Percentiles rank a stretch among this genome's conserved stretches.
Evolutionary conservation across 2,888 invertebrate species (phyloP).

Genomic region (Pristionchus entomophagus): DNA sequence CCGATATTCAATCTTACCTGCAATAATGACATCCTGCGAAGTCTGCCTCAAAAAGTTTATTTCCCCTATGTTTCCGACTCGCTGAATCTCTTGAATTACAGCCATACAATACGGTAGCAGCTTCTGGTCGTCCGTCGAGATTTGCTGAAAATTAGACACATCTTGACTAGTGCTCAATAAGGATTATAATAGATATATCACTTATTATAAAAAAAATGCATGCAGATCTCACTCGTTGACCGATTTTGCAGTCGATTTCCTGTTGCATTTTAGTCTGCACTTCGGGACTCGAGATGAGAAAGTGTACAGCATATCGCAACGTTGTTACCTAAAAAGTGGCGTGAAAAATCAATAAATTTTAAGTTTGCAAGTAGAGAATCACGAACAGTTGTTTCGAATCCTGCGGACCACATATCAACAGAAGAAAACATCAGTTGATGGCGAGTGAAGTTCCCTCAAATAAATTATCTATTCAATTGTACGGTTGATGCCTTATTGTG

Average conservation of each 20-base stretch:
- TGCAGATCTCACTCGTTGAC: not conserved
- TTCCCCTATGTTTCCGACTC: not conserved
- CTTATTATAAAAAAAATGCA: no score
- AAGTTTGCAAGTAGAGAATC: no score
- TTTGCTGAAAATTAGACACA: not conserved
- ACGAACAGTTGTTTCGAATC: conserved; percentile 10
- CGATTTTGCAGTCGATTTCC: conserved; percentile 38
- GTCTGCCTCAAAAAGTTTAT: conserved; percentile 17
- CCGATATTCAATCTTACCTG: no score
- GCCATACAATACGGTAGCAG: conserved; percentile 15
- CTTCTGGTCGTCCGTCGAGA: conserved; percentile 30
- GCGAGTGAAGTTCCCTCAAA: not conserved
- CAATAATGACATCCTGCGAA: not conserved
- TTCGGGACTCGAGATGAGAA: conserved; percentile 19
- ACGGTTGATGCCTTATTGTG: no score
- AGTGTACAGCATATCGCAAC: not conserved
- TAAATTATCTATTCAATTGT: no score
- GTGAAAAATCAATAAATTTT: no score
- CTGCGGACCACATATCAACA: conserved; percentile 3
- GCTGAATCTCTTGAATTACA: conserved; percentile 2
- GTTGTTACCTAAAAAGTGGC: conserved; percentile 36
- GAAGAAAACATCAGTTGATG: not conserved
- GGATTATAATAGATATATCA: no score
- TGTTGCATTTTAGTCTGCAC: conserved; percentile 35
- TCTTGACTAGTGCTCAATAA: no score